Base-by-base conservation (phyloP, 2,888 invertebrate species). In the Notocelia uddmanniana region DNA sequence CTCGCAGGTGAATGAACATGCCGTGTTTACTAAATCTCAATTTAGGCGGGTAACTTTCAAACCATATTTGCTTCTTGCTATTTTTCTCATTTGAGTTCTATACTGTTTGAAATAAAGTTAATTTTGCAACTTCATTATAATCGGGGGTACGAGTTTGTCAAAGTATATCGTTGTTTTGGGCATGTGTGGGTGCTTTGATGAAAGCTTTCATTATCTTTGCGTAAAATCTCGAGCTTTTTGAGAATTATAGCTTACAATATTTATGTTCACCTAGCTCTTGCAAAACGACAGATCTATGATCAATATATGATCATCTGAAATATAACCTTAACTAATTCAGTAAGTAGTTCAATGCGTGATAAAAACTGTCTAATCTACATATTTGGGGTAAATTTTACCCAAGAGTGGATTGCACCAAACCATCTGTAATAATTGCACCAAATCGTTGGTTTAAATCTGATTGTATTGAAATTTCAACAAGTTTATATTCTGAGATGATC, bases 1-100 rank as follows among this genome's bases (percentile, higher is more conserved):
- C 75, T 62, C 37, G 72, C 75, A 79, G 80, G 79, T 80, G 80
- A 80, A 79, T 79, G 80, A 75, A 78, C 80, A 79, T 63, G 18
- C n/a, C 62, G 13, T 72, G 78, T 78, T 78, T 78, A 78, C 68
- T 62, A 63, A 71, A 54, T 31, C 70, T 45, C 59, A 55, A 71
- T 54, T 67, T 71, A 31, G 57, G 63, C 63, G 54, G 64, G 37
- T 52, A 37, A 64, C 37, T 64, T 64, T 37, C 34, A 52, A 37
- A 50, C 23, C 31, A 50, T 48, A 31, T 11, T 23, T 23, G 6
- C 31, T 10, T 31, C 10, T 2, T 57, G 11, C 23, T 10, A 54
- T 6, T 2, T n/a, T 31, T 62, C 10, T 19, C 6, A 50, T 0
- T 19, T 63, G 15, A 52, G 3, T 31, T 21, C 21, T 34, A 19